Evolutionary conservation across 2,113 vertebrate species (phyloP), one percentile per base, ranked within the genome.

Genomic region (Oncorhynchus mykiss): DNA sequence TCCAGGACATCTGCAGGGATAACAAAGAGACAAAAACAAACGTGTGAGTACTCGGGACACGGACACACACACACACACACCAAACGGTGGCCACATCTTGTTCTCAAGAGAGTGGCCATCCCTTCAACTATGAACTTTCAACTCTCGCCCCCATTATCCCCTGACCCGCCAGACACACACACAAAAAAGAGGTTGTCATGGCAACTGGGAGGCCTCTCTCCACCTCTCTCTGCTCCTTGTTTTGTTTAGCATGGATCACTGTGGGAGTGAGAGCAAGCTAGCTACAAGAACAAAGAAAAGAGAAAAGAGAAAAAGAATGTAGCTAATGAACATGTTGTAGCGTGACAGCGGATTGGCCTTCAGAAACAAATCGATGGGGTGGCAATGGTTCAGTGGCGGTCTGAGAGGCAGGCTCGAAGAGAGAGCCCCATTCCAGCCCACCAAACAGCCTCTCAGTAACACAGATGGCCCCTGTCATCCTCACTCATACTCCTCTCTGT

Each of bases 241-340:
- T 80, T 82, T 82, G 78, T 79, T 78, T 75, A 70, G 39, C 48
- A 81, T 62, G 76, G 78, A 83, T 87, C 79, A 86, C 76, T 82
- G 75, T 80, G 51, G 60, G 82, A 86, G 84, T 67, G 79, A 77
- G 79, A 76, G 79, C 73, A 65, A 78, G 85, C 79, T 72, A 85
- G 73, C 87, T 16, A 67, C 39, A 13, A 27, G 64, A 66, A 68
- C 20, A 72, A 27, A 83, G 85, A 88, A 45, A 45, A 45, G 39
- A 45, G 9, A 45, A 45, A 45, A 45, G 39, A 45, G 2, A 45
- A 11, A 45, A 45, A 72, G 75, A 60, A 27, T 69, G 70, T 80
- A 82, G 78, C 80, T 86, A 89, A 92, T 91, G 90, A 92, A 92
- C 86, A 90, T 88, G 88, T 91, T 76, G 78, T 74, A 74, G 78